Conservation (phyloP, 2,888 invertebrate genomes). For the Aplocera efformata region DNA sequence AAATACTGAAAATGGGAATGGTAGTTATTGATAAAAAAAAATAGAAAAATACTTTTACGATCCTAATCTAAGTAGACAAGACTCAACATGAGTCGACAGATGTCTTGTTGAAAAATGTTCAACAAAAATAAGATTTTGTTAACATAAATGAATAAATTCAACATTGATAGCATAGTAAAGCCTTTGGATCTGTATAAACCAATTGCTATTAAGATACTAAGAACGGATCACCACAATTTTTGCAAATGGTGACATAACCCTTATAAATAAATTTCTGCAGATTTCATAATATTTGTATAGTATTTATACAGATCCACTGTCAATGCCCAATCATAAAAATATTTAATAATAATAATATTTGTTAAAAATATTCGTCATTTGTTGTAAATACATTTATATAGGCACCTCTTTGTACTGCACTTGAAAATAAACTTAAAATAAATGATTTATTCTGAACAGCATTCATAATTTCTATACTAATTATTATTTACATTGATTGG, state of each 20-base stretch:
- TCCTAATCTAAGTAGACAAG: conserved; percentile 31
- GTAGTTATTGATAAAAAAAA: too few relatives aligned
- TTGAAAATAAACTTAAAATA: conserved; percentile 31
- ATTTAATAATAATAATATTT: too few relatives aligned
- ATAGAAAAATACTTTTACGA: too few relatives aligned
- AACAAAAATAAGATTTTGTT: conserved; percentile 38
- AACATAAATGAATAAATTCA: conserved; percentile 2
- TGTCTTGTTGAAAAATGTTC: conserved; percentile 50
- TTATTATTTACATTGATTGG: conserved; percentile 35
- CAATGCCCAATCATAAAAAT: conserved; percentile 23
- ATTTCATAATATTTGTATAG: too few relatives aligned
- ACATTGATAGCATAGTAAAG: too few relatives aligned
- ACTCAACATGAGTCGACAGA: conserved; percentile 70
- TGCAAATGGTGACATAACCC: too few relatives aligned
- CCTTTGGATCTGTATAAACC: too few relatives aligned
- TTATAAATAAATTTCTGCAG: too few relatives aligned
- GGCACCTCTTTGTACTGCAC: conserved; percentile 58
- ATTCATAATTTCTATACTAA: conserved; percentile 23
- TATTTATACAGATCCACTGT: conserved; percentile 2
- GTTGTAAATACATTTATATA: conserved; percentile 31
- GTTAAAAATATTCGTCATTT: not conserved
- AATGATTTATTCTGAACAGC: conserved; percentile 15
- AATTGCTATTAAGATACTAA: too few relatives aligned
- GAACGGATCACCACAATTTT: too few relatives aligned
- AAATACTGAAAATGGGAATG: too few relatives aligned